Conservation (phyloP, 2,113 vertebrate species). For the Thryonomys swinderianus region DNA sequence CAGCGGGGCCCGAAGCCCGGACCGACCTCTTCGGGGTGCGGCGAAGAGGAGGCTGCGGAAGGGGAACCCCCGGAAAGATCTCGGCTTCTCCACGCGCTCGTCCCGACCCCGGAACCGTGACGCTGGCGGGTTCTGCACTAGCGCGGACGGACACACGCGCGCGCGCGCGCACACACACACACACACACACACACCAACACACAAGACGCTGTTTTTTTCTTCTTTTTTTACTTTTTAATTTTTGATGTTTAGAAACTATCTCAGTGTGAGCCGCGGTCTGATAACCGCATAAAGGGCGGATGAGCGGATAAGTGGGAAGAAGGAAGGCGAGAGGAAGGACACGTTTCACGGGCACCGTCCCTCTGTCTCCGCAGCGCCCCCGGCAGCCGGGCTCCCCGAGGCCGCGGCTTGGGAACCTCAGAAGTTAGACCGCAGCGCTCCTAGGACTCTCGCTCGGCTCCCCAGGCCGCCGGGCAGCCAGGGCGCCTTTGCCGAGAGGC, state of each 20-base stretch:
- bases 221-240: conserved; percentile 24
- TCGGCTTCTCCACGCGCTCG: conserved; percentile 37
- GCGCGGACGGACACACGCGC: conserved; percentile 44
- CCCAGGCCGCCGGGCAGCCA: not conserved
- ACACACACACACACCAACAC: conserved; percentile 8
- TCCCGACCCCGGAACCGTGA: conserved; percentile 50
- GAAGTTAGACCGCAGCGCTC: not conserved
- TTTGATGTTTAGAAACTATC: conserved; percentile 7
- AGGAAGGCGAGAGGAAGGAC: not conserved
- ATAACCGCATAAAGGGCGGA: not conserved
- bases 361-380: not conserved
- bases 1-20: not conserved
- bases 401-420: not conserved
- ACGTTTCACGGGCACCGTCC: not conserved
- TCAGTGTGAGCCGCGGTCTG: not conserved
- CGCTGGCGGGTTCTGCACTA: conserved; percentile 65
- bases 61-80: conserved; percentile 60
- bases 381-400: not conserved
- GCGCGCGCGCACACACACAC: not conserved
- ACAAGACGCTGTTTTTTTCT: not conserved
- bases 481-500: not conserved
- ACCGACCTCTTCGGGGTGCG: conserved; percentile 33
- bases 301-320: not conserved
- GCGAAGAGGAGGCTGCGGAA: not conserved
- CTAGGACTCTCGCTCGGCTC: not conserved